phyloP scores from a whole-genome alignment of 2,888 invertebrate species.

The Lithosia quadra region DNA sequence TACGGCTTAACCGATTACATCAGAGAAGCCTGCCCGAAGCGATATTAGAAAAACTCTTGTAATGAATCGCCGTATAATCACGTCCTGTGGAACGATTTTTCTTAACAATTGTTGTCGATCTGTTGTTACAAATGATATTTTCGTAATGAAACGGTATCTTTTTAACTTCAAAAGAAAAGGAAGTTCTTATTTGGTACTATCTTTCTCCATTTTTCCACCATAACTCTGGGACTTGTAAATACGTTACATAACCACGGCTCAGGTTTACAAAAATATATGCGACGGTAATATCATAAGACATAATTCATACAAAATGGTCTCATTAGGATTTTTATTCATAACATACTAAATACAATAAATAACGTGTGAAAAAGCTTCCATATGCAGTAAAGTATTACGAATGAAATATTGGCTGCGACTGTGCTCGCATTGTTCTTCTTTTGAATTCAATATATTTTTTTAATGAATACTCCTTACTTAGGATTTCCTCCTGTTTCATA shows the following conservation, averaged over 20 bases:
- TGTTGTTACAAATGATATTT: background rate
- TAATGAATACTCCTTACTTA: background rate
- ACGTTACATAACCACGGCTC: constrained; percentile 2
- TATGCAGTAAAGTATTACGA: constrained; percentile 30
- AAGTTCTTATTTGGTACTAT: background rate
- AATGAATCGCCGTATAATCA: constrained; percentile 41
- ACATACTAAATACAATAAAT: constrained; percentile 37
- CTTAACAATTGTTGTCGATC: background rate
- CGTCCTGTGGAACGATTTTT: constrained; percentile 9
- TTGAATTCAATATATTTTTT: constrained; percentile 3
- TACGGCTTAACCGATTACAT: constrained; percentile 69
- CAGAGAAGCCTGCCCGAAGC: constrained; percentile 49
- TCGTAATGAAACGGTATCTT: background rate
- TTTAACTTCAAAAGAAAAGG: background rate
- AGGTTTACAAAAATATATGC: constrained; percentile 10
- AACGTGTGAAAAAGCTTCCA: constrained; percentile 34
- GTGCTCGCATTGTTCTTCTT: constrained; percentile 20
- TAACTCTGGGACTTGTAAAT: constrained; percentile 7
- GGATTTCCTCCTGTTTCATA: background rate
- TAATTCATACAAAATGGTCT: constrained; percentile 27
- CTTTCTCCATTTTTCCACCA: background rate
- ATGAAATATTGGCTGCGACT: constrained; percentile 30
- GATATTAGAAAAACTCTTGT: constrained; percentile 51
- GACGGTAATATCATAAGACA: constrained; percentile 16
- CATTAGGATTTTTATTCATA: constrained; percentile 31